phyloP scores from a whole-genome alignment of 1,140 invertebrate genomes.

The Pantala flavescens region DNA sequence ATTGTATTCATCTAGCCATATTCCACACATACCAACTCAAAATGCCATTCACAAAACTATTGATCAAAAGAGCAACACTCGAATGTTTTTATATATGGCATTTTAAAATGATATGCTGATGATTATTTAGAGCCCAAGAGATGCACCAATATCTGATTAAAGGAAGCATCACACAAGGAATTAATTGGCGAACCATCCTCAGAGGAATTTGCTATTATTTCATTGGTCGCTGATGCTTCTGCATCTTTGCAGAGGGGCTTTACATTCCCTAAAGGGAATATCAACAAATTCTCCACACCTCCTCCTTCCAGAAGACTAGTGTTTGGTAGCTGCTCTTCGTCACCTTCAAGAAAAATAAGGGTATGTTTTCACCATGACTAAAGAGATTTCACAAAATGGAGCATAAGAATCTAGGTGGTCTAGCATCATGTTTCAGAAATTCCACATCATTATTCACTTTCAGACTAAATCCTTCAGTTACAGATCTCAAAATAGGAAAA shows the following conservation, averaged over 20 bases:
- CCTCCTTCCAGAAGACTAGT: slow-evolving; percentile 7
- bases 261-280: slow-evolving; percentile 6
- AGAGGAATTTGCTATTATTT: not conserved
- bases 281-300: slow-evolving; percentile 1
- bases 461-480: no score
- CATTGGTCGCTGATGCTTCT: not conserved
- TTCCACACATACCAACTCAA: slow-evolving; percentile 2
- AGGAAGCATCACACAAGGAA: not conserved
- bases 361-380: slow-evolving; percentile 1
- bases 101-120: not conserved
- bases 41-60: not conserved
- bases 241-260: slow-evolving; percentile 3
- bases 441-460: no score
- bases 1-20: not conserved
- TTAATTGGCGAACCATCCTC: not conserved
- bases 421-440: no score
- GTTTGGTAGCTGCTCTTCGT: not conserved
- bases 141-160: slow-evolving; percentile 7
- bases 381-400: not conserved
- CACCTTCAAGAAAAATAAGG: slow-evolving; percentile 9
- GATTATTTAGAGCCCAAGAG: not conserved
- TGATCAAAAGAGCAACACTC: not conserved
- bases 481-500: no score
- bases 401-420: no score
- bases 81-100: not conserved